phyloP scores from a whole-genome alignment of 1,140 invertebrate species.

The Drosophila ogumai region DNA sequence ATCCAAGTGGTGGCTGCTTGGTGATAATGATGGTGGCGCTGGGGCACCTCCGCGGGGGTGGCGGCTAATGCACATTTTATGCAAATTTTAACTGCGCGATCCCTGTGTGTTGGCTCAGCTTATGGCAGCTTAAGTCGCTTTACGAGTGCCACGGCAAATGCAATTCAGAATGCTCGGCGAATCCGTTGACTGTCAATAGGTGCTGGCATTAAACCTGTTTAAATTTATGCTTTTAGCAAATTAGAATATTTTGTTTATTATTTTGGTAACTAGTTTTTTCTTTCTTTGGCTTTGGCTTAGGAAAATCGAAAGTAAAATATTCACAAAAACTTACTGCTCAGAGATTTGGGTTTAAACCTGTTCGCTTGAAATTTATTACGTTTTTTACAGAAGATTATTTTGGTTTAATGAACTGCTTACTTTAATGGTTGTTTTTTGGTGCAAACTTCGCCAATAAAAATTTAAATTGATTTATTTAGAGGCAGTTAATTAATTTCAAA shows the following conservation, averaged over 20 bases:
- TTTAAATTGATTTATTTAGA: background rate
- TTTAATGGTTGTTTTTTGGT: background rate
- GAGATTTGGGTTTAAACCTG: background rate
- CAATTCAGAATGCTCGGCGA: conserved; percentile 49
- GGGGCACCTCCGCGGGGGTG: conserved; percentile 59
- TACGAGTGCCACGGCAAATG: conserved; percentile 60
- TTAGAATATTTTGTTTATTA: conserved; percentile 15
- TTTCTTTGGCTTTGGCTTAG: background rate
- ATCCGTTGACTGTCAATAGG: conserved; percentile 44
- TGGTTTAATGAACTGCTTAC: conserved; percentile 1
- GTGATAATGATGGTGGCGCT: conserved; percentile 57
- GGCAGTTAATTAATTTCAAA: background rate
- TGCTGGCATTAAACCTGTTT: conserved; percentile 43
- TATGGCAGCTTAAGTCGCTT: conserved; percentile 46
- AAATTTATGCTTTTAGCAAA: conserved; percentile 26
- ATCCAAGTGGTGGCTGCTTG: conserved; percentile 23
- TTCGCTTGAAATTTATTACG: background rate
- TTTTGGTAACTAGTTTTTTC: background rate
- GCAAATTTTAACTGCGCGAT: conserved; percentile 61
- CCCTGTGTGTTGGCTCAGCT: conserved; percentile 29
- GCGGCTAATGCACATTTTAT: conserved; percentile 76
- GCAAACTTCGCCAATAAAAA: background rate
- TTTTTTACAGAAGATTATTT: conserved; percentile 2
- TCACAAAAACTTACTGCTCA: background rate
- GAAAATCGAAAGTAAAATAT: background rate